phyloP scores from a whole-genome alignment of 2,797 vertebrate genomes.

The Myotis vivesi region DNA sequence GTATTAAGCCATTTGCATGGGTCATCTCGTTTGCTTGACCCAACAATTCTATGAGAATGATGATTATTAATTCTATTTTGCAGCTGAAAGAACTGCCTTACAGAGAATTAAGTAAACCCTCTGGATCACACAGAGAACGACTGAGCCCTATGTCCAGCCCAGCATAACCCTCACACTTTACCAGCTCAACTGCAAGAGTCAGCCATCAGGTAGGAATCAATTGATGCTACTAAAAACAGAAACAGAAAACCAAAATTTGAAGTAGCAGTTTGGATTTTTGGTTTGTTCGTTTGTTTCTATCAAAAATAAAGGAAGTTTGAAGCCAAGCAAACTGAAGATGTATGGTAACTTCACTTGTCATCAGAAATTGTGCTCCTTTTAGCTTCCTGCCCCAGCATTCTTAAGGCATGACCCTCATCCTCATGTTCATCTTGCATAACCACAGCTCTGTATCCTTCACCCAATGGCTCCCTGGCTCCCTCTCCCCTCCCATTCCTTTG shows the following conservation, averaged over 20 bases:
- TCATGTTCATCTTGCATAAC: background rate
- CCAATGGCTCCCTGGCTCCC: background rate
- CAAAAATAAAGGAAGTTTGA: background rate
- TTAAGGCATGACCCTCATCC: background rate
- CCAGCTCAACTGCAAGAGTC: background rate
- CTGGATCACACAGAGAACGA: background rate
- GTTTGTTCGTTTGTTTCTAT: background rate
- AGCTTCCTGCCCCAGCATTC: background rate
- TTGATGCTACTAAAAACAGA: background rate
- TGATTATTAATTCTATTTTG: background rate
- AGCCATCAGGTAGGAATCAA: background rate
- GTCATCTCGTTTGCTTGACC: background rate
- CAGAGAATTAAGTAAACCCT: background rate
- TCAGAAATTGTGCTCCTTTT: background rate
- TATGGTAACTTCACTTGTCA: background rate
- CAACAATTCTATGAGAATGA: background rate
- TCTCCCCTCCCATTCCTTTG: background rate
- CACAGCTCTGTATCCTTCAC: background rate
- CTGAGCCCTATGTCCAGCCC: background rate
- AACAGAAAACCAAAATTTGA: background rate
- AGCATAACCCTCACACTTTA: no score
- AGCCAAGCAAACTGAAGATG: background rate
- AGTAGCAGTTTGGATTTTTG: background rate
- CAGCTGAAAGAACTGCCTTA: background rate
- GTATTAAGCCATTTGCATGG: background rate